phyloP scores from a whole-genome alignment of 2,797 vertebrate genomes.

The Mycteria americana region DNA sequence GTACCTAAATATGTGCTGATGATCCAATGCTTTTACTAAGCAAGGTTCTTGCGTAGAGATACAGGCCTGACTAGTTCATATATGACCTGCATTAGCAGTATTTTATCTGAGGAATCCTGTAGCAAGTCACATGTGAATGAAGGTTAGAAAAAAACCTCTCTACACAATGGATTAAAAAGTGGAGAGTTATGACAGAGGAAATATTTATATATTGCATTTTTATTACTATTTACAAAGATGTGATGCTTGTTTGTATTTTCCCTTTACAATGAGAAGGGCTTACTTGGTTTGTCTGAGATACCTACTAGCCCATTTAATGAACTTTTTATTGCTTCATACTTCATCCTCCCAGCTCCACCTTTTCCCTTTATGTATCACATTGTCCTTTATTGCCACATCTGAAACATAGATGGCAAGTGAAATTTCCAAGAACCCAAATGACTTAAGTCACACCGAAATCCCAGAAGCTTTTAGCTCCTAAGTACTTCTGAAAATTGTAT shows the following conservation, averaged over 20 bases:
- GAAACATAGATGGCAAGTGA: background rate
- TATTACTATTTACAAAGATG: background rate
- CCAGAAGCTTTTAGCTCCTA: background rate
- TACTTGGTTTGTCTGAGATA: background rate
- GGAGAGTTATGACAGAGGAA: background rate
- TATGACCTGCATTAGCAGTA: background rate
- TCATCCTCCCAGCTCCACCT: background rate
- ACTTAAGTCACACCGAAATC: background rate
- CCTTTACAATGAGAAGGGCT: background rate
- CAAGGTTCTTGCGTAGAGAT: background rate
- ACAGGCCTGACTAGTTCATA: background rate
- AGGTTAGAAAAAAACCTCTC: background rate
- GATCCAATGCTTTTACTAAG: background rate
- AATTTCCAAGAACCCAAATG: background rate
- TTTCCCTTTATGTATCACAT: background rate
- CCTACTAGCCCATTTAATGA: background rate
- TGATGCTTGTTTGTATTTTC: background rate
- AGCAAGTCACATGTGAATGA: background rate
- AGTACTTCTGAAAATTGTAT: background rate
- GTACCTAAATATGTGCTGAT: background rate
- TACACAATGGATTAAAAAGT: background rate
- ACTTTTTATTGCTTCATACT: background rate
- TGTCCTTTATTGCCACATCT: background rate
- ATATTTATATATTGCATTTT: background rate
- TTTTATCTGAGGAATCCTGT: background rate